Percentiles rank a stretch among this genome's conserved stretches.
Evolutionary conservation across 2,888 invertebrate genomes (phyloP).

Genomic region (Perizoma flavofasciatum): DNA sequence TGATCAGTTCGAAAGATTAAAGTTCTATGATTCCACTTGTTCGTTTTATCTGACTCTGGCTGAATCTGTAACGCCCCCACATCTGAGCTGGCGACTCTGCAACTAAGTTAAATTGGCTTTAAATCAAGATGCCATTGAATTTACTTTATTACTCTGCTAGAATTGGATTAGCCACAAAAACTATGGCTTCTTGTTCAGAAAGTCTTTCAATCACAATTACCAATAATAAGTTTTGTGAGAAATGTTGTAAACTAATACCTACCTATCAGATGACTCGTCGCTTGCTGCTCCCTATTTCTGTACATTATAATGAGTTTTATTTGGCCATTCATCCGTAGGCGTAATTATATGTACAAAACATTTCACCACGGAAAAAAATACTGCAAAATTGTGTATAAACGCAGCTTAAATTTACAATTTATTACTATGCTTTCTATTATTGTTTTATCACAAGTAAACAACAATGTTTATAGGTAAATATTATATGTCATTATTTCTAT

Average conservation of each 20-base stretch:
- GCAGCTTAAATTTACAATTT: too few species aligned
- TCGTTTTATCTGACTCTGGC: conserved; percentile 23
- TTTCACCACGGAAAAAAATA: too few species aligned
- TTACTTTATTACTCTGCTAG: conserved; percentile 32
- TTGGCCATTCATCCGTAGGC: too few species aligned
- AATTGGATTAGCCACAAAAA: conserved; percentile 22
- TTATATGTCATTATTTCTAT: conserved; percentile 26
- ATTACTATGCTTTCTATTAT: too few species aligned
- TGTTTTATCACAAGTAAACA: conserved; percentile 3
- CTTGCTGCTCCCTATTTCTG: too few species aligned
- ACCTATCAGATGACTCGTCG: too few species aligned
- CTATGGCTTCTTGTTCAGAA: conserved; percentile 4
- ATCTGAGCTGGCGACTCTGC: conserved; percentile 43
- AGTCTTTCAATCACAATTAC: too few species aligned
- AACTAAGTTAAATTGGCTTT: conserved; percentile 58
- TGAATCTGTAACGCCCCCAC: conserved; percentile 23
- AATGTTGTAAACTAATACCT: too few species aligned
- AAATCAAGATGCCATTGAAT: conserved; percentile 52
- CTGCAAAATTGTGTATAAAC: too few species aligned
- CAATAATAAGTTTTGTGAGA: too few species aligned
- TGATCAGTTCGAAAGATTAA: conserved; percentile 3
- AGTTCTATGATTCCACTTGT: conserved; percentile 10
- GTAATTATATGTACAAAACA: too few species aligned
- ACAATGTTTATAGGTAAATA: conserved; percentile 6
- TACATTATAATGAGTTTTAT: too few species aligned